Conservation (phyloP, 1,140 invertebrate genomes). For the Sarcophaga bullata region DNA sequence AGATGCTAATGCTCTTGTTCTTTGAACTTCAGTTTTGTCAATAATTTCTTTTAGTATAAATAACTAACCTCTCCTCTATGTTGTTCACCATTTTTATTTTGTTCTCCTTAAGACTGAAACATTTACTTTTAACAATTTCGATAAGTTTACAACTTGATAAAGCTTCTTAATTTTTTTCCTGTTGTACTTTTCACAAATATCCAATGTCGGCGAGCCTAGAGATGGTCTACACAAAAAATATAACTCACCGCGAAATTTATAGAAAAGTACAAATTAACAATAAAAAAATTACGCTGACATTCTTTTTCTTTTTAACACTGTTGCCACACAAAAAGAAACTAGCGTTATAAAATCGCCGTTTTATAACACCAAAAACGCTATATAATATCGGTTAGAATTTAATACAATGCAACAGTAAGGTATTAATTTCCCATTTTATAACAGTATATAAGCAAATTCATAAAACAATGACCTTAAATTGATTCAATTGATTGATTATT, state of each 20-base stretch:
- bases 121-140: not conserved
- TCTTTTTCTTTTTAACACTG: not conserved
- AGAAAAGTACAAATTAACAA: slow-evolving; percentile 4
- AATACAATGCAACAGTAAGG: too few species aligned
- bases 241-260: slow-evolving; percentile 16
- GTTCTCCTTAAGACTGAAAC: not conserved
- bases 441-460: too few species aligned
- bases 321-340: not conserved
- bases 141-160: not conserved
- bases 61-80: slow-evolving; percentile 8
- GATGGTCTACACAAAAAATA: not conserved
- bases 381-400: too few species aligned
- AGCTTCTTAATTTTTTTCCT: too few species aligned
- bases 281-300: not conserved
- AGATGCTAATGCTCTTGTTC: not conserved
- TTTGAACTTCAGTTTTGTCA: not conserved
- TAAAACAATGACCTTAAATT: too few species aligned
- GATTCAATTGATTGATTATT: too few species aligned
- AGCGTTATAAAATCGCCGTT: too few species aligned
- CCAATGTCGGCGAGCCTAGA: slow-evolving; percentile 11
- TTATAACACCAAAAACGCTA: too few species aligned
- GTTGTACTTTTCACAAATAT: not conserved
- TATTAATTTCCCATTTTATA: too few species aligned
- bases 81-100: not conserved
- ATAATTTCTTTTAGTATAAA: not conserved